These are phyloP conservation scores for Actenoides hombroni DNA, from an alignment of 2,113 vertebrate genomes.

Conservation along the genomic window DNA sequence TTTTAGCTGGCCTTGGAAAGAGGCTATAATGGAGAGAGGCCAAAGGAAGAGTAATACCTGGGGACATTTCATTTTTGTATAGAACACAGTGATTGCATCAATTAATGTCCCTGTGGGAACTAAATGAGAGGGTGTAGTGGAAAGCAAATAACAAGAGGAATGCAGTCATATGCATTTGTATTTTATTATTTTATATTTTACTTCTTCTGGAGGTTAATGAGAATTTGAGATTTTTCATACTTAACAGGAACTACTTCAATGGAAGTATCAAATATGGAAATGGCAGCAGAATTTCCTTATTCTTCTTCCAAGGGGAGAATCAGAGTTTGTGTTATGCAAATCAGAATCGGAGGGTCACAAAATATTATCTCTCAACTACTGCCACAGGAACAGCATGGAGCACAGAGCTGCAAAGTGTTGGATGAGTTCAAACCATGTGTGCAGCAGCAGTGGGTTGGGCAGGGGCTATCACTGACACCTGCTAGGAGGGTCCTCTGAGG, in stretches of 20 bases:
- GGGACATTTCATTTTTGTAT: neutral
- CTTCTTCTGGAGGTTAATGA: neutral
- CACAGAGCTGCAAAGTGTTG: neutral
- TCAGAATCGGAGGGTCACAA: neutral
- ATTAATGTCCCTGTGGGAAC: neutral
- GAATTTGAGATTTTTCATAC: neutral
- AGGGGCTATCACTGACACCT: neutral
- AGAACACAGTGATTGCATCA: neutral
- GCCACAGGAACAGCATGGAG: neutral
- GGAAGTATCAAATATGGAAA: neutral
- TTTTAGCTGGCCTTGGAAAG: neutral
- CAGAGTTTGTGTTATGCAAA: neutral
- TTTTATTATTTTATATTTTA: neutral
- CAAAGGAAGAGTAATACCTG: neutral
- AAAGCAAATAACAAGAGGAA: neutral
- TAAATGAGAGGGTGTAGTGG: neutral
- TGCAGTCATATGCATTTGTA: neutral
- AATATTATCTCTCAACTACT: neutral
- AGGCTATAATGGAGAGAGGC: neutral
- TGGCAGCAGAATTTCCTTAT: neutral
- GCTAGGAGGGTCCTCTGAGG: neutral
- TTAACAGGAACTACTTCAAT: neutral
- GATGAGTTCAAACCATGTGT: neutral
- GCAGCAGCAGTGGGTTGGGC: neutral
- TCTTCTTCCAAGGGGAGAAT: neutral